Evolutionary conservation across 1,140 invertebrate species (phyloP).

Genomic region (Cotesia typhae): DNA sequence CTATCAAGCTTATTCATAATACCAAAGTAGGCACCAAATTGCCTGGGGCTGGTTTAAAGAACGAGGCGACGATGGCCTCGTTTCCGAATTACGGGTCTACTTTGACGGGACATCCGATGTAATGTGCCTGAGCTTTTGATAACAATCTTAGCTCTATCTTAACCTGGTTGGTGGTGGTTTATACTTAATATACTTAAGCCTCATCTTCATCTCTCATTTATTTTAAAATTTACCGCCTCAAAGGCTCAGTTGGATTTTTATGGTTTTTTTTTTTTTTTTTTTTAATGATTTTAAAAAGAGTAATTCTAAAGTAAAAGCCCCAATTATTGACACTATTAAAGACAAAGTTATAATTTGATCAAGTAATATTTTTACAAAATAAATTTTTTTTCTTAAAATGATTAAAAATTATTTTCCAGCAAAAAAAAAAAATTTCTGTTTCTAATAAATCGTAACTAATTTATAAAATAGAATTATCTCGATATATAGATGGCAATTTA

Average conservation of each 20-base stretch:
- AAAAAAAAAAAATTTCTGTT: too few species aligned
- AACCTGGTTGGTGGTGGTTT: constrained; percentile 34
- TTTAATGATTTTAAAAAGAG: too few species aligned
- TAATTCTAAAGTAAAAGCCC: too few species aligned
- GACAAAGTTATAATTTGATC: too few species aligned
- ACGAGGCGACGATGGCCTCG: constrained; percentile 35
- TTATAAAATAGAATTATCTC: too few species aligned
- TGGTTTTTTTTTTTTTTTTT: too few species aligned
- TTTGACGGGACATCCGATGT: constrained; percentile 33
- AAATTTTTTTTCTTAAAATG: too few species aligned
- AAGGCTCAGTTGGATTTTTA: too few species aligned
- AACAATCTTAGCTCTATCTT: not conserved
- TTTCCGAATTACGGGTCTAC: constrained; percentile 25
- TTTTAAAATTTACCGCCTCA: not conserved
- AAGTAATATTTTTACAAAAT: too few species aligned
- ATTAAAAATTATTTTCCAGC: too few species aligned
- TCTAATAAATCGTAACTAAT: too few species aligned
- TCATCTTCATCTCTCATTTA: constrained; percentile 3
- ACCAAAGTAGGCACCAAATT: constrained; percentile 51
- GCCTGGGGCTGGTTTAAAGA: constrained; percentile 38
- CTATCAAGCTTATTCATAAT: constrained; percentile 55
- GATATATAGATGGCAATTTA: not conserved
- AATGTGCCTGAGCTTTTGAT: constrained; percentile 23
- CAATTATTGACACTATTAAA: too few species aligned
- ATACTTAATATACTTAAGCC: constrained; percentile 42